Evolutionary conservation across 2,888 invertebrate genomes (phyloP).

Genomic region (Bombylius discolor): DNA sequence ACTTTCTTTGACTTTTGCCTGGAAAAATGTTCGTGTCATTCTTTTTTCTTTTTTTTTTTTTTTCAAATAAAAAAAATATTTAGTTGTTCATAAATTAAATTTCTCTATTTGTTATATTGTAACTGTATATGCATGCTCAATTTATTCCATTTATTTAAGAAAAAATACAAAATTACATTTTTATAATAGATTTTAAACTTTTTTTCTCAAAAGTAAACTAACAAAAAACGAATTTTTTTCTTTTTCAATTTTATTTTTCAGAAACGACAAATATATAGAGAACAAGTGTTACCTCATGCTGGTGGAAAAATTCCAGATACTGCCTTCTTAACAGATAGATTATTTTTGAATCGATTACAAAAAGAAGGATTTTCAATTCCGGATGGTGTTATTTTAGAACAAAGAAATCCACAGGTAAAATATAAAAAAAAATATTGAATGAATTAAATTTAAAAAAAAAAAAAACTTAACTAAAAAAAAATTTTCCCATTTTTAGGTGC

Average conservation of each 20-base stretch:
- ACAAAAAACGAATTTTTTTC: neutral
- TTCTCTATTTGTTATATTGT: no score
- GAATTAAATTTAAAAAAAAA: neutral
- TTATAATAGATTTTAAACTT: no score
- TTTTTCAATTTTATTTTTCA: constrained; percentile 27
- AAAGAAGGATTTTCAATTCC: constrained; percentile 48
- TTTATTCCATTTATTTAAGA: no score
- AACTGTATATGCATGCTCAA: no score
- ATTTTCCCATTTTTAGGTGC: constrained; percentile 22
- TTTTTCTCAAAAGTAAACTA: no score
- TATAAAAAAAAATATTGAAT: neutral
- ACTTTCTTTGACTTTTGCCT: no score
- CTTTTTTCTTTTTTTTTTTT: no score
- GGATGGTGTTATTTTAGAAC: constrained; percentile 45
- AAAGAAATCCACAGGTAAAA: constrained; percentile 33
- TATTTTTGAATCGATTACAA: constrained; percentile 46
- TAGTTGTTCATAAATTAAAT: no score
- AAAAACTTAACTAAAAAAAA: neutral
- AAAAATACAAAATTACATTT: no score
- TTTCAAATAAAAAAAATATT: no score
- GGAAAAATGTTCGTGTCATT: no score
- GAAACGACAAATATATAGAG: constrained; percentile 50
- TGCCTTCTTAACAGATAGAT: constrained; percentile 46
- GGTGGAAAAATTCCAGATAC: constrained; percentile 52
- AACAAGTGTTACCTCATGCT: constrained; percentile 45